Base-by-base conservation (phyloP, 2,113 vertebrate species). In the Vimba vimba region DNA sequence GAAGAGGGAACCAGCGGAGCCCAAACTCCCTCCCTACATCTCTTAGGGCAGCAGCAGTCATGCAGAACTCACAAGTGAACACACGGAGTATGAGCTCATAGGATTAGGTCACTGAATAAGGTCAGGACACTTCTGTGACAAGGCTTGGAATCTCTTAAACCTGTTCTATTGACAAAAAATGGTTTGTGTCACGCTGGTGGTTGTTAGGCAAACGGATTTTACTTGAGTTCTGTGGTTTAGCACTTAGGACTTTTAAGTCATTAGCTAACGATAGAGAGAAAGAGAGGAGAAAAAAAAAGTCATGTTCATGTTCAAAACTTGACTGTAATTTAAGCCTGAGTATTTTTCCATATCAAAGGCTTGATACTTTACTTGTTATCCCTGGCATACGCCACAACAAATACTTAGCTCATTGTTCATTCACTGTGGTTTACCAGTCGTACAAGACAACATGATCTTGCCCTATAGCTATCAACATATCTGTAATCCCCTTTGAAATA, bases 41-140 rank as follows among this genome's bases (percentile, higher is more conserved):
- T 93, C 89, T 90, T 87, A 91, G 92, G 93, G 92, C 88, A 94
- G 93, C 91, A 86, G 81, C 93, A 94, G 90, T 95, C 94, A 94
- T 93, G 94, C 93, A 93, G 93, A 94, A 95, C 94, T 94, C 92
- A 93, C 88, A 88, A 93, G 90, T 92, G 90, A 94, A 91, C 93
- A 90, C 91, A 90, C 92, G 91, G 91, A 92, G 94, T 92, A 92
- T 93, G 92, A 94, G 90, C 93, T 94, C 93, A 93, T 93, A 83
- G 91, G 92, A 94, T 94, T 94, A 94, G 90, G 88, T 89, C 88
- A 84, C 83, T 52, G 89, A 90, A 91, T 88, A 84, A 91, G 88
- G 88, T 88, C 82, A 87, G 88, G 88, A 85, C 62, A 90, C 89
- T 90, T 91, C 89, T 71, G 30, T 76, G 30, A 74, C n/a, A 68